Conservation (phyloP, 2,113 vertebrate species). For the Ceuthmochares aereus region DNA sequence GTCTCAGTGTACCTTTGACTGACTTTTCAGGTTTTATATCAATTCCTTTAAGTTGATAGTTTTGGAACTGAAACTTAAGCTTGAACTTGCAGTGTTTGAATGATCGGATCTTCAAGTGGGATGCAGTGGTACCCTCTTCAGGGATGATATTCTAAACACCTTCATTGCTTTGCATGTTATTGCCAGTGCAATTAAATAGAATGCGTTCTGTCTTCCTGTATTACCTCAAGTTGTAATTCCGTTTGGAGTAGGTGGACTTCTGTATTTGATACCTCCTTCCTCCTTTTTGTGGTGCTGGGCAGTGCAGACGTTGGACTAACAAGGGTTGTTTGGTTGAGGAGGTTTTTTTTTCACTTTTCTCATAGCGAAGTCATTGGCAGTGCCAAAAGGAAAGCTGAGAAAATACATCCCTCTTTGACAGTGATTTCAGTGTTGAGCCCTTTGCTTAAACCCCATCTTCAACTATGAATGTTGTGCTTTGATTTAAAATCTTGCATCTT, state of each 20-base stretch:
- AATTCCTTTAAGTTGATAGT: not conserved
- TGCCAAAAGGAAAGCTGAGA: not conserved
- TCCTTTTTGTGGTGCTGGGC: not conserved
- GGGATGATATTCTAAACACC: not conserved
- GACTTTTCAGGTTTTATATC: not conserved
- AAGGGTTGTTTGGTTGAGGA: not conserved
- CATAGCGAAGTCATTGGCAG: not conserved
- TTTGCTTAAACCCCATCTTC: not conserved
- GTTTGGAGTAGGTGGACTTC: not conserved
- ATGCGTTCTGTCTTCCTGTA: not conserved
- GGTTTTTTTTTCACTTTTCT: not conserved
- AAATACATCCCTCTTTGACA: not conserved
- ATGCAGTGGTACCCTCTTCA: not conserved
- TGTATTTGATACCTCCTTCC: not conserved
- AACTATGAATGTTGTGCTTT: not conserved
- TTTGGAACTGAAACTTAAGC: not conserved
- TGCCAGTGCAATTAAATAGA: not conserved
- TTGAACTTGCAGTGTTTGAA: not conserved
- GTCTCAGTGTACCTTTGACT: not conserved
- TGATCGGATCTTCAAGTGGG: not conserved
- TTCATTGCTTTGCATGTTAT: not conserved
- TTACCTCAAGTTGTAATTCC: not conserved
- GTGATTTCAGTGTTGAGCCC: not conserved
- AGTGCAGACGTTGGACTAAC: not conserved
- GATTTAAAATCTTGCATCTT: not conserved